A percentile compares a stretch with the other conserved stretches of the same genome.
Evolutionary conservation across 2,113 vertebrate species (phyloP).

Genomic region (Lates calcarifer): DNA sequence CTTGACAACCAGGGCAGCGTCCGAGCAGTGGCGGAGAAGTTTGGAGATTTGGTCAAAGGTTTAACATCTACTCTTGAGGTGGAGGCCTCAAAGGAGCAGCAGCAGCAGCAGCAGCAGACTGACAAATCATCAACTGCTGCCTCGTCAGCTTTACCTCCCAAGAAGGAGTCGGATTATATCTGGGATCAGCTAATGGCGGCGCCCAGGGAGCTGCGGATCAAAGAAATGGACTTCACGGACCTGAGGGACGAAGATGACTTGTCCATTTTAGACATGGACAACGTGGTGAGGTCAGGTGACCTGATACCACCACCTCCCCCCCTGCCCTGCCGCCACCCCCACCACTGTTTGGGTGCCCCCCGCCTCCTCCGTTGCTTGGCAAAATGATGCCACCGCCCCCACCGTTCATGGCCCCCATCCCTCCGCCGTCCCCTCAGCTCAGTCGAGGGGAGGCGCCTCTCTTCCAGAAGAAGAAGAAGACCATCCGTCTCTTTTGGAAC

Average conservation of each 20-base stretch:
- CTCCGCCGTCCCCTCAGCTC: constrained; percentile 90
- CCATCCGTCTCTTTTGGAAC: constrained; percentile 98
- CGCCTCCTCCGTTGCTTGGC: constrained; percentile 86
- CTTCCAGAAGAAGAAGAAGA: constrained; percentile 99
- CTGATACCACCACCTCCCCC: constrained; percentile 87
- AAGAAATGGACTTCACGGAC: constrained; percentile 99
- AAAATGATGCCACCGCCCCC: constrained; percentile 83
- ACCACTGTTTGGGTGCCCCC: constrained; percentile 84
- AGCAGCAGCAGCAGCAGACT: constrained; percentile 74
- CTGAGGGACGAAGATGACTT: constrained; percentile 94
- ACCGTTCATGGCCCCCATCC: constrained; percentile 84
- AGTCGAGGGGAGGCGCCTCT: constrained; percentile 88
- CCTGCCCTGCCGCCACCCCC: constrained; percentile 89
- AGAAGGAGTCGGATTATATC: constrained; percentile 95
- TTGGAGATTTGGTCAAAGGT: constrained; percentile 90
- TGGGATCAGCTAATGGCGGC: constrained; percentile 98
- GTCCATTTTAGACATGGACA: constrained; percentile 91
- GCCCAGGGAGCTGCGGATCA: constrained; percentile 94
- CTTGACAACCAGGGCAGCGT: constrained; percentile 93
- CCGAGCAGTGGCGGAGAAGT: constrained; percentile 92
- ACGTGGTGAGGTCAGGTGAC: constrained; percentile 84
- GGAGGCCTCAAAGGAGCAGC: constrained; percentile 83
- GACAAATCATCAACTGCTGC: constrained; percentile 56
- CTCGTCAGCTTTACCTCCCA: constrained; percentile 65
- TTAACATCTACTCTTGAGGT: constrained; percentile 80